Base-by-base conservation (phyloP, 2,113 vertebrate genomes). In the Cepphus grylle region DNA sequence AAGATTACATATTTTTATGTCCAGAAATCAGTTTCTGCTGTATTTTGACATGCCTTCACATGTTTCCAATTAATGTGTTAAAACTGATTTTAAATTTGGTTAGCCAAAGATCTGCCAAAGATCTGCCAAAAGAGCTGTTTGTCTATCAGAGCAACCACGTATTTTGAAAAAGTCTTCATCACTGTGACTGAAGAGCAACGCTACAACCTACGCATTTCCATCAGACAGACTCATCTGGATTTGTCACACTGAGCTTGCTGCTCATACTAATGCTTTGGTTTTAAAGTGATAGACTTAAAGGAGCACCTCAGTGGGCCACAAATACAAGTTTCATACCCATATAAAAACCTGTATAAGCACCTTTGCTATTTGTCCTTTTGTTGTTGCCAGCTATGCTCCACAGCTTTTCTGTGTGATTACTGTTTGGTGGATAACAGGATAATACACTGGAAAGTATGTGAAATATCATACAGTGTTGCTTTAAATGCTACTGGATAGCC, bases 101-200 rank as follows among this genome's bases (percentile, higher is more conserved):
- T 96, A 93, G 36, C 56, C 89, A 87, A 73, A 50, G 76, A 94
- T 86, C 90, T 96, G 66, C 94, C 80, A 88, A 86, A 91, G 86
- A 78, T 88, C 38, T 63, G 34, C n/a, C n/a, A n/a, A 40, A 91
- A 53, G 83, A 92, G 26, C n/a, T 66, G 20, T 66, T 92, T 58
- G 23, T 86, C 63, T 94, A 1, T 78, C 52, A 40, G 86, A 91
- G 43, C 52, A 81, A 40, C 63, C 56, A 11, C 1, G 0, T 52
- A 6, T 83, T 88, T 91, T 58, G n/a, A 25, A 87, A 81, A 86
- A 61, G 38, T 63, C 21, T 81, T 83, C 40, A 79, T 93, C 87
- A 71, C 72, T 96, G 92, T 96, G 86, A 74, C 34, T 84, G 65
- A 83, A 77, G 42, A 77, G 29, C 50, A 78, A 19, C 2, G 8